Evolutionary conservation across 2,797 vertebrate species (phyloP), one percentile per base, ranked within the genome.

Genomic region (Clarias platycephalus): DNA sequence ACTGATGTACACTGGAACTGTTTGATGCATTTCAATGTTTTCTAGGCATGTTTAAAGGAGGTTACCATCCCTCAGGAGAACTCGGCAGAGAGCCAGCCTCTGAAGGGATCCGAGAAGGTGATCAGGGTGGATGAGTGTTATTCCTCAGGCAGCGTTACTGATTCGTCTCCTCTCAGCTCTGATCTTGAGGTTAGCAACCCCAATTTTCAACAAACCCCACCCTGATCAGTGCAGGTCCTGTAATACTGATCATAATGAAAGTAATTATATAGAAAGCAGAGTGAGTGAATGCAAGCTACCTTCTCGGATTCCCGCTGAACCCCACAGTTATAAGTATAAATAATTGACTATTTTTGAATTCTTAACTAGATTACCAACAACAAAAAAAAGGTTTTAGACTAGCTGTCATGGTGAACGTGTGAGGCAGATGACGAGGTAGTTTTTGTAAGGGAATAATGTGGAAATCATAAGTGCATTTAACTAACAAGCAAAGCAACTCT

Each of bases 151-250:
- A 92, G 92, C 28, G 93, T 92, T 70, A 94, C 90, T 0, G 95
- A 95, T 84, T 94, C 93, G 0, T 96, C 95, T 12, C 91, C 89
- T 4, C 79, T 92, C 88, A 94, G 91, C 90, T 96, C 95, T 0
- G 95, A 96, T 83, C 93, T 97, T 28, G 96, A 97, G 96, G 97
- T 96, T 90, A 86, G 91, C 67, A 53, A 31, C 24, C 80, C 16
- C 12, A 49, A 34, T 85, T 6, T 16, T 10, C 7, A 60, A 26
- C 18, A 5, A 40, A 80, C 20, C 1, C 9, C 37, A 31, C 8
- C 28, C 74, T 34, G 20, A 24, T 77, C 20, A 24, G 12, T 58
- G 18, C 74, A 77, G 55, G 10, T 49, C 44, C 44, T 49, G 44
- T 34, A 57, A 34, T 57, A 10, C 15, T 18, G n/a, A 28, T 10